phyloP scores from a whole-genome alignment of 2,888 invertebrate genomes.

The Meteorus colon region DNA sequence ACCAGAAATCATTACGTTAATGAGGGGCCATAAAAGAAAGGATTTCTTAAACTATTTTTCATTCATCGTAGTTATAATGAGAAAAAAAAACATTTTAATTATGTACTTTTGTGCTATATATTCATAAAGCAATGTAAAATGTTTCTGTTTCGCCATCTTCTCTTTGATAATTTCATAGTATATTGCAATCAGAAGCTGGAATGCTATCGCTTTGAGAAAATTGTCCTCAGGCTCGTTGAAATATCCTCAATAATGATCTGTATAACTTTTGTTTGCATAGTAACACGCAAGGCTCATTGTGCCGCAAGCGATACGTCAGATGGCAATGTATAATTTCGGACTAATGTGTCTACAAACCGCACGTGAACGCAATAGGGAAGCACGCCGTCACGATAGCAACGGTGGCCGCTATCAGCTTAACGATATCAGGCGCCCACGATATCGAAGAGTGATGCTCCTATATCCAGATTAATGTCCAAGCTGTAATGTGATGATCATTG shows the following conservation, averaged over 20 bases:
- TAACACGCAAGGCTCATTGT: background rate
- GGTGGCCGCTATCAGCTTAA: constrained; percentile 62
- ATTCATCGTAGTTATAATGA: background rate
- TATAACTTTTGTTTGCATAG: constrained; percentile 11
- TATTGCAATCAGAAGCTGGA: background rate
- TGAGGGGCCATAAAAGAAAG: background rate
- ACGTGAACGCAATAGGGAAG: constrained; percentile 47
- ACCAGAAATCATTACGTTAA: background rate
- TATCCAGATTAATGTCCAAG: background rate
- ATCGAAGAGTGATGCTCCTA: constrained; percentile 39
- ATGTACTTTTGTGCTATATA: background rate
- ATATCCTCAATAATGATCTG: background rate
- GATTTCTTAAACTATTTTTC: background rate
- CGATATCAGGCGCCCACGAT: constrained; percentile 56
- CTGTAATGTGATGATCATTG: background rate
- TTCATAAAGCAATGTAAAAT: too few relatives aligned
- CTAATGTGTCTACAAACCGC: constrained; percentile 2
- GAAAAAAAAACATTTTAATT: background rate
- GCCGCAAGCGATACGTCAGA: background rate
- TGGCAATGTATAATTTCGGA: background rate
- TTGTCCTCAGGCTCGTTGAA: background rate
- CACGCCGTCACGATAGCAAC: constrained; percentile 62
- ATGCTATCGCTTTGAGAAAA: background rate
- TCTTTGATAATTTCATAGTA: background rate
- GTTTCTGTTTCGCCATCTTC: too few relatives aligned